These are phyloP conservation scores for Cisticola juncidis DNA, from an alignment of 2,113 vertebrate genomes.

Conservation along the genomic window DNA sequence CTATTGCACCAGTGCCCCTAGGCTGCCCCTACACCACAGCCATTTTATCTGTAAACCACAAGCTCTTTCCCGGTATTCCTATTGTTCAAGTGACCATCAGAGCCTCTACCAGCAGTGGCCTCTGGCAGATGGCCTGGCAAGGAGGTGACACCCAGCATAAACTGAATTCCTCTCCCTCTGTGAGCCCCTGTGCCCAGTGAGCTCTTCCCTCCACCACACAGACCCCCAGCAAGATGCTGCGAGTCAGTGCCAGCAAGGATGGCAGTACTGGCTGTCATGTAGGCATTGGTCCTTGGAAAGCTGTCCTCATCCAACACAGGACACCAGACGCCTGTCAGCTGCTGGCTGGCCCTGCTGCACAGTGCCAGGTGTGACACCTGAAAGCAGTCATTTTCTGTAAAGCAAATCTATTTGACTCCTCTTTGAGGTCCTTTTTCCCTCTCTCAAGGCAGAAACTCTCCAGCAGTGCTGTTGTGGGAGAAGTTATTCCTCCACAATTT, in stretches of 20 bases:
- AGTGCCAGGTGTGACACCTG: not conserved
- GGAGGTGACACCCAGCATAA: not conserved
- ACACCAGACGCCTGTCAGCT: not conserved
- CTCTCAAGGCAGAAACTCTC: not conserved
- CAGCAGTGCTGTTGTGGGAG: not conserved
- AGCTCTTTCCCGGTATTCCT: not conserved
- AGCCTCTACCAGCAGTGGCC: not conserved
- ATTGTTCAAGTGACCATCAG: not conserved
- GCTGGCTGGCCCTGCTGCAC: not conserved
- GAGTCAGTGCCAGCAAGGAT: not conserved
- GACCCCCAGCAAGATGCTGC: not conserved
- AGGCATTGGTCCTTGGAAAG: not conserved
- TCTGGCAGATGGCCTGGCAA: not conserved
- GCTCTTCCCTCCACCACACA: fast-evolving
- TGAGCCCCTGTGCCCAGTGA: not conserved
- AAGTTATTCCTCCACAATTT: conserved; percentile 7
- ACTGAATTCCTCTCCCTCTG: not conserved
- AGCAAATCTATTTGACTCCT: not conserved
- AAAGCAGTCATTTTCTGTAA: not conserved
- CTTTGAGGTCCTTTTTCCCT: not conserved
- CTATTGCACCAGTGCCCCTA: not conserved
- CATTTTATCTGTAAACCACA: not conserved
- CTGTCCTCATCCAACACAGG: not conserved
- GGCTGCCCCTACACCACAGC: not conserved
- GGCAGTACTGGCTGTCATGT: not conserved